Evolutionary conservation across 2,888 invertebrate species (phyloP), one percentile per base, ranked within the genome.

Genomic region (Cecidostiba fungosa): DNA sequence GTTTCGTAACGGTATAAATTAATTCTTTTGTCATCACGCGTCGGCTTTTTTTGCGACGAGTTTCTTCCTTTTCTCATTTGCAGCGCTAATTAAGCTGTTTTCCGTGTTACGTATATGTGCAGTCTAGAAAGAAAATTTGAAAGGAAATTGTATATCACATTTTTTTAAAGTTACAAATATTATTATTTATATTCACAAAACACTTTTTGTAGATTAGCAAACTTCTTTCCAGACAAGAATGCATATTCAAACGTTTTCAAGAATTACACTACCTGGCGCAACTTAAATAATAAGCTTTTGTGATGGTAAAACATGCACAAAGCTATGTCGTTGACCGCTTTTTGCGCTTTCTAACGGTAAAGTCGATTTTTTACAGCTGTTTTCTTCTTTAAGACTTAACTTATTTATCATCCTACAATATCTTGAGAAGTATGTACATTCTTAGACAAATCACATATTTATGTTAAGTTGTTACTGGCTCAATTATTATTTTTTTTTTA

Each of bases 1-100:
- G 82, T 82, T 85, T 85, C 85, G 77, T 78, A 85, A 85, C 59
- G 72, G 81, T 77, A 73, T 81, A 26, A 77, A 85, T 59, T 62
- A 66, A 77, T 85, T 80, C 43, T 47, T 62, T 74, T 36, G 32
- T 66, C 29, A 23, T 73, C 47, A 19, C 54, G 32, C 16, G 26
- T 72, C 54, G 12, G n/a, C n/a, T 36, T 62, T 54, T 70, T 76
- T 74, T 73, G 78, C 59, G 70, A 59, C 47, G 43, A 72, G 0
- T n/a, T 43, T 73, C 85, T 82, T 82, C 82, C 82, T 82, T 72
- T 77, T 77, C 66, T 77, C 39, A 43, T 66, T 85, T 36, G 19
- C 26, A 70, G 54, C 23, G 29, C 1, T 81, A 82, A 81, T 81
- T 80, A 70, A 23, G 16, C 32, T 59, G 43, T 73, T 66, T 62